A percentile compares a stretch with the other conserved stretches of the same genome.
phyloP scores from a whole-genome alignment of 2,113 vertebrate species.

The Pseudorasbora parva region DNA sequence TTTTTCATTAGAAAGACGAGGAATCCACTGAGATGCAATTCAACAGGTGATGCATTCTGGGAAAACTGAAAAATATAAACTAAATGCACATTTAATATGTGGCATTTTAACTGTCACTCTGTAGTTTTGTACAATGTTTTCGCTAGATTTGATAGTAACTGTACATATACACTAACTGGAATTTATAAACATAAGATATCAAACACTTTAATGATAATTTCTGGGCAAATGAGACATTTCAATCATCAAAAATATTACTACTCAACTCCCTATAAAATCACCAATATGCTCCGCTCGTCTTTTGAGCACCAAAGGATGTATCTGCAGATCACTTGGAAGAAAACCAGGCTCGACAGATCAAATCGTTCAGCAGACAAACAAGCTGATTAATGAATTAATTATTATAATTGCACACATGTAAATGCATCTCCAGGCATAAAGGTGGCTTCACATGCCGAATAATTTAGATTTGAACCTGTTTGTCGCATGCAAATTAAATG shows the following conservation, averaged over 20 bases:
- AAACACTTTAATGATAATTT: background rate
- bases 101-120: background rate
- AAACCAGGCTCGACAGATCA: slow-evolving; percentile 49
- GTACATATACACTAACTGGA: background rate
- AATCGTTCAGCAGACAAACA: slow-evolving; percentile 13
- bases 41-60: background rate
- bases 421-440: slow-evolving; percentile 15
- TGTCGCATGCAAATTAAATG: background rate
- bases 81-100: background rate
- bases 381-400: slow-evolving; percentile 28
- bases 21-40: background rate
- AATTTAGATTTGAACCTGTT: background rate
- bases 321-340: slow-evolving; percentile 25
- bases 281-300: background rate
- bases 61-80: background rate
- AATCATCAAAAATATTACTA: background rate
- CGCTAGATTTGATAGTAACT: background rate
- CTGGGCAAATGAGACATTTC: background rate
- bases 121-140: background rate
- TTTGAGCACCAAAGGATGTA: background rate
- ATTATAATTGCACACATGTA: slow-evolving; percentile 9
- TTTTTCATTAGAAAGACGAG: background rate
- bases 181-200: background rate
- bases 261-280: slow-evolving; percentile 7
- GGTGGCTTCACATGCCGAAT: background rate